Evolutionary conservation across 2,888 invertebrate species (phyloP).

Genomic region (Itoplectis maculator): DNA sequence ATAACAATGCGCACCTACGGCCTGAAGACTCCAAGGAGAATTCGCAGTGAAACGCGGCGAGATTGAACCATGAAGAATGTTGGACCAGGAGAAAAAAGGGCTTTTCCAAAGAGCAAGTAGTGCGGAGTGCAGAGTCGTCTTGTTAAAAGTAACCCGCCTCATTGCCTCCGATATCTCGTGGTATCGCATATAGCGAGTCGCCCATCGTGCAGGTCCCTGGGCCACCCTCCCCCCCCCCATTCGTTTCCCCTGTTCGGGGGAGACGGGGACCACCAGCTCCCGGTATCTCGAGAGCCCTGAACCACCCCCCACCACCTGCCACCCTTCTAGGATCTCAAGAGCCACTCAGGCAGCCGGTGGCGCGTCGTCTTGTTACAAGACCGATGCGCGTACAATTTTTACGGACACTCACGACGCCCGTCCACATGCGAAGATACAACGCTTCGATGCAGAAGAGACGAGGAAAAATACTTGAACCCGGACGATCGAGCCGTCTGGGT

Average conservation of each 20-base stretch:
- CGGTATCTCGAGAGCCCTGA: conserved; percentile 76
- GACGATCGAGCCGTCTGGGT: conserved; percentile 6
- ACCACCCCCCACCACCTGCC: no score
- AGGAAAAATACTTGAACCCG: conserved; percentile 3
- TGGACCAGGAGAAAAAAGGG: conserved; percentile 44
- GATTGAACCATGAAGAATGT: conserved; percentile 35
- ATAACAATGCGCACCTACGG: conserved; percentile 59
- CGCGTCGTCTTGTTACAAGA: conserved; percentile 75
- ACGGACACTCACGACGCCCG: conserved; percentile 38
- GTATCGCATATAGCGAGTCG: conserved; percentile 54
- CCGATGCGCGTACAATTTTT: conserved; percentile 58
- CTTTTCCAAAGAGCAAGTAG: conserved; percentile 65
- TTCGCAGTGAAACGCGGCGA: conserved; percentile 35
- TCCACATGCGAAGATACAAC: background rate
- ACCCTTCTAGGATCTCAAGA: conserved; percentile 83
- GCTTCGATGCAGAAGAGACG: background rate
- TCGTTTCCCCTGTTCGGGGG: no score
- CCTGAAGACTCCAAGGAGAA: conserved; percentile 51
- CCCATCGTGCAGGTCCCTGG: no score
- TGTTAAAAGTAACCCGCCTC: conserved; percentile 84
- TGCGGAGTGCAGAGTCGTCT: conserved; percentile 78
- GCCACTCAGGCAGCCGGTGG: conserved; percentile 76
- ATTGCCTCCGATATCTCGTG: conserved; percentile 83
- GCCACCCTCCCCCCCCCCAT: no score
- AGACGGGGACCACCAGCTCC: no score